phyloP scores from a whole-genome alignment of 1,140 invertebrate species.

The Rhynchophorus ferrugineus region DNA sequence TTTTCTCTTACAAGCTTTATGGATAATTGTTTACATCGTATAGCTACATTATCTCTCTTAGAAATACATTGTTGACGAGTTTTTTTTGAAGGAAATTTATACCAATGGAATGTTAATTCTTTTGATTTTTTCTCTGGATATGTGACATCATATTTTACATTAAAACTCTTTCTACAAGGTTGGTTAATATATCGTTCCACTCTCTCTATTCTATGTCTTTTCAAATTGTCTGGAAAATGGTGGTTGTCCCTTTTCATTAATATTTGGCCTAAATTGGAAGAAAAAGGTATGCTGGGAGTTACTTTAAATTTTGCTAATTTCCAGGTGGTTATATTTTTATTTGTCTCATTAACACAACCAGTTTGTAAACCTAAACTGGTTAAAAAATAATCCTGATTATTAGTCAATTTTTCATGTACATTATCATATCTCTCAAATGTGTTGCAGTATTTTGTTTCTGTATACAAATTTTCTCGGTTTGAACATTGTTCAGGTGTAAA shows the following conservation, averaged over 20 bases:
- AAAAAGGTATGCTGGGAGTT: constrained; percentile 30
- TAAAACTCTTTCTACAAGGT: background rate
- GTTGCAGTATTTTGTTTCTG: constrained; percentile 6
- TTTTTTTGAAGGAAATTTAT: constrained; percentile 28
- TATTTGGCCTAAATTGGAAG: constrained; percentile 26
- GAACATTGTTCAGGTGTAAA: background rate
- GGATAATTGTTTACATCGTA: constrained; percentile 10
- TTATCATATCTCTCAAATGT: constrained; percentile 12
- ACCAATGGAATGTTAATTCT: constrained; percentile 8
- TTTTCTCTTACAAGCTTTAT: constrained; percentile 11
- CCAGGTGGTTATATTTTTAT: constrained; percentile 3
- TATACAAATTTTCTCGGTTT: no score
- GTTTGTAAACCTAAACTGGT: constrained; percentile 12
- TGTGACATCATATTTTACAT: constrained; percentile 6
- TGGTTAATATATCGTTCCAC: constrained; percentile 29
- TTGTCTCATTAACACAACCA: constrained; percentile 2
- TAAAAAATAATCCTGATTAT: constrained; percentile 23
- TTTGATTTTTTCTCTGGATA: constrained; percentile 17
- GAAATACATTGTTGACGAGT: constrained; percentile 13
- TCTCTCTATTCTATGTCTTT: constrained; percentile 23
- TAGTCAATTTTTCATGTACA: constrained; percentile 7
- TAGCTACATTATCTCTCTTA: constrained; percentile 2
- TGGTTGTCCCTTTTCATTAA: constrained; percentile 24
- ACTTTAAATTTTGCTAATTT: constrained; percentile 14
- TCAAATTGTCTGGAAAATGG: constrained; percentile 19